Base-by-base conservation (phyloP, 2,888 invertebrate genomes). In the Amphipyra tragopoginis region DNA sequence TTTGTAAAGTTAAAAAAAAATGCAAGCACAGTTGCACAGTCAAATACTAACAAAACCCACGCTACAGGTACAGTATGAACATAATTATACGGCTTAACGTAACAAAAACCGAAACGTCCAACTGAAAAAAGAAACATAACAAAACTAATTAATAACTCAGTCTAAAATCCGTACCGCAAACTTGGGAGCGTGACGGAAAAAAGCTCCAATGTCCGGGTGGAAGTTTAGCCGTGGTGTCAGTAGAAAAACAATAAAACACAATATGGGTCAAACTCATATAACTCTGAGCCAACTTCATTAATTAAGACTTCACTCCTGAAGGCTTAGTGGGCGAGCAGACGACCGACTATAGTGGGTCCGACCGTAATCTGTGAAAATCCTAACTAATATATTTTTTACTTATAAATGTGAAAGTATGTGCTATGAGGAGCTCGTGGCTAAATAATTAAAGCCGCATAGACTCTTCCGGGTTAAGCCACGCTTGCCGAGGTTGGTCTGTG, bases 191-290 rank as follows among this genome's bases (percentile, higher is more conserved):
- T 60, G 71, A 60, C 62, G 55, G 58, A 59, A 69, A 65, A 74
- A 77, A 74, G 56, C 58, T 42, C 34, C 56, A 53, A 65, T 63
- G 62, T 61, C 64, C 64, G 53, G 48, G 13, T 6, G 8, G 49
- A 79, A 77, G 54, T 74, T 74, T 43, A 63, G 29, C 56, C 14
- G 49, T 59, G 69, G 65, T 72, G 78, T 76, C 74, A 47, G 64
- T 55, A 49, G 56, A 75, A 68, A 66, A 69, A 76, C 75, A 78
- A 75, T 77, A 77, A 77, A 77, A 73, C 65, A 74, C 65, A 70
- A 75, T 72, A 77, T 64, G 68, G 77, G 79, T 73, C 78, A 79
- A 80, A 81, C 78, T 78, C 71, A 68, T 75, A 75, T 72, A 77
- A 75, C 73, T 77, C 68, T 43, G 51, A 44, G 64, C 68, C 50